Base-by-base conservation (phyloP, 2,888 invertebrate genomes). In the Aleiodes alternator region DNA sequence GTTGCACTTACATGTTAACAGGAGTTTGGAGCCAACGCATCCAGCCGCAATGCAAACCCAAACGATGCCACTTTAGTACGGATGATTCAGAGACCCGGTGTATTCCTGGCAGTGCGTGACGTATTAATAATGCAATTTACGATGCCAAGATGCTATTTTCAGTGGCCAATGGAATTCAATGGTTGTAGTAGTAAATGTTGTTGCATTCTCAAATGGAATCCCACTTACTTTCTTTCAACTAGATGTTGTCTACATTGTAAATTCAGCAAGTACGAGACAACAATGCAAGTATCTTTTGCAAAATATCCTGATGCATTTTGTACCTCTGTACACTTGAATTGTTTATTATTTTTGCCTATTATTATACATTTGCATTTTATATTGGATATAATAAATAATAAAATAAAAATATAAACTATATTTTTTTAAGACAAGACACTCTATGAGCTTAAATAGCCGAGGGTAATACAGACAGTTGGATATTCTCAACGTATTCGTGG, bases 401-500 rank as follows among this genome's bases (percentile, higher is more conserved):
- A 51, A 9, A 16, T 59, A 61, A 72, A 53, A 50, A 50, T 59
- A 38, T 57, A 29, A 71, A 55, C 56, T 56, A 48, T 38, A 59
- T 79, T 48, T 66, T 79, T 69, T 73, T 73, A 72, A 80, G 72
- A 66, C 70, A 57, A 74, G 77, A 34, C 23, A 23, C 23, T 23
- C 23, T 23, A 23, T 23, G 23, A 23, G 23, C 23, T 31, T 56
- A 55, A 72, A 38, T 77, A 76, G 75, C 76, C 79, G 31, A 76
- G 78, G 79, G 78, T 86, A 85, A 86, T 86, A 86, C 86, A 86
- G 85, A 85, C 85, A 81, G 50, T 80, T 80, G 85, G 85, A 87
- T 86, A 87, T 85, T 85, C 84, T 80, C 82, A 84, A 82, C 83
- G 84, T 38, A 85, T 82, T 82, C 82, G 79, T 83, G 87, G 86